phyloP scores from a whole-genome alignment of 2,888 invertebrate genomes.

The Athalia cordata region DNA sequence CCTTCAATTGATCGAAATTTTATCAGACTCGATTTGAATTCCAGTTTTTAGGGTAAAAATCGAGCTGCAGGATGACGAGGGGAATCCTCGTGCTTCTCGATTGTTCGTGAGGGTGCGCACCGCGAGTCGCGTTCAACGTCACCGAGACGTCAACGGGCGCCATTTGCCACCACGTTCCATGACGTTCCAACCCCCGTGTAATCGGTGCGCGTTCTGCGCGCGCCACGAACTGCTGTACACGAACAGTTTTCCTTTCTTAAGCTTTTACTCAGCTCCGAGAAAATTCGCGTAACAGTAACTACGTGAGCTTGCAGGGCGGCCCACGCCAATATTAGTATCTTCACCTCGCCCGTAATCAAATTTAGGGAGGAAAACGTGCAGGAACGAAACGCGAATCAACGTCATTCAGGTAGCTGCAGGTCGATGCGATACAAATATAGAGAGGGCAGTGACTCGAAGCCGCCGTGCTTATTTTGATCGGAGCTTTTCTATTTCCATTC shows the following conservation, averaged over 20 bases:
- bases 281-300: constrained; percentile 42
- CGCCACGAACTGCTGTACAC: constrained; percentile 29
- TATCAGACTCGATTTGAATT: no score
- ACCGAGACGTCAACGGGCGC: constrained; percentile 35
- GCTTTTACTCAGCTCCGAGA: constrained; percentile 28
- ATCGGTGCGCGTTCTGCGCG: constrained; percentile 42
- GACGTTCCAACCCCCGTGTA: constrained; percentile 41
- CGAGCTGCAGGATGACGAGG: constrained; percentile 6
- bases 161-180: constrained; percentile 42
- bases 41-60: neutral
- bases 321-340: constrained; percentile 20
- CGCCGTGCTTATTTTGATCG: neutral
- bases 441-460: constrained; percentile 8
- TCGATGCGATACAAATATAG: constrained; percentile 22
- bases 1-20: no score
- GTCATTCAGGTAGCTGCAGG: neutral
- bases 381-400: constrained; percentile 23
- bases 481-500: no score
- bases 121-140: constrained; percentile 30
- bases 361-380: constrained; percentile 8
- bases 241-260: constrained; percentile 21
- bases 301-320: constrained; percentile 22
- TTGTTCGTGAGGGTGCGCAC: constrained; percentile 28
- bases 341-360: constrained; percentile 3
- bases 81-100: constrained; percentile 2